phyloP scores from a whole-genome alignment of 2,888 invertebrate genomes.

The Drosophila monieri region DNA sequence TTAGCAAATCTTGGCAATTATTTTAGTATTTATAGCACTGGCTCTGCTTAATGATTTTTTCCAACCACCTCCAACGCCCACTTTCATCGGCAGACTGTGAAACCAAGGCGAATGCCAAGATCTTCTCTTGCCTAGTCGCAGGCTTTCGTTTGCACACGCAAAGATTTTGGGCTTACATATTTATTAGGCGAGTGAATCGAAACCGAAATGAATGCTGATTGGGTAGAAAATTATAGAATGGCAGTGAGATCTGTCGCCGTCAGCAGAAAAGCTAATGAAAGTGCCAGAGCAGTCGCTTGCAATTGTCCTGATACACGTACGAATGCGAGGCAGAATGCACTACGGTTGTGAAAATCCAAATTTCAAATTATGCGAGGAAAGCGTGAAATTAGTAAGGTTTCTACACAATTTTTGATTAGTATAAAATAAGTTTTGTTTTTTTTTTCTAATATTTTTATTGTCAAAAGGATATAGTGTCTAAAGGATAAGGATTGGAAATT shows the following conservation, averaged over 20 bases:
- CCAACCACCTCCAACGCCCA: conserved; percentile 67
- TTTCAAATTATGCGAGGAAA: not conserved
- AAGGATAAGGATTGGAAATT: too few relatives aligned
- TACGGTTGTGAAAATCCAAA: not conserved
- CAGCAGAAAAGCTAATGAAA: conserved; percentile 59
- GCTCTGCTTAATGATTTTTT: conserved; percentile 60
- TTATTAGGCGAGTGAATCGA: conserved; percentile 50
- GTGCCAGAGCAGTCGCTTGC: conserved; percentile 14
- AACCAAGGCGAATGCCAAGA: conserved; percentile 11
- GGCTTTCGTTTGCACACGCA: conserved; percentile 59
- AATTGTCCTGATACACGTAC: conserved; percentile 12
- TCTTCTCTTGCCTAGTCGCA: conserved; percentile 1
- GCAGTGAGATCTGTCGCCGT: conserved; percentile 50
- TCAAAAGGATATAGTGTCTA: too few relatives aligned
- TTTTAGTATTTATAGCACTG: conserved; percentile 50
- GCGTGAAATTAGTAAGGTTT: conserved; percentile 4
- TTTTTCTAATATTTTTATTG: too few relatives aligned
- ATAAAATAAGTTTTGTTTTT: not conserved
- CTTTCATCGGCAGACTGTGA: conserved; percentile 72
- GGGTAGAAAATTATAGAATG: conserved; percentile 49
- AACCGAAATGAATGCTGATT: conserved; percentile 65
- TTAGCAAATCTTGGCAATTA: conserved; percentile 74
- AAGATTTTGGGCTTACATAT: conserved; percentile 53
- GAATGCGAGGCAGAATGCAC: not conserved
- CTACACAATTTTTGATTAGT: not conserved